Evolutionary conservation across 1,140 invertebrate genomes (phyloP).

Genomic region (Trypoxylus dichotomus): DNA sequence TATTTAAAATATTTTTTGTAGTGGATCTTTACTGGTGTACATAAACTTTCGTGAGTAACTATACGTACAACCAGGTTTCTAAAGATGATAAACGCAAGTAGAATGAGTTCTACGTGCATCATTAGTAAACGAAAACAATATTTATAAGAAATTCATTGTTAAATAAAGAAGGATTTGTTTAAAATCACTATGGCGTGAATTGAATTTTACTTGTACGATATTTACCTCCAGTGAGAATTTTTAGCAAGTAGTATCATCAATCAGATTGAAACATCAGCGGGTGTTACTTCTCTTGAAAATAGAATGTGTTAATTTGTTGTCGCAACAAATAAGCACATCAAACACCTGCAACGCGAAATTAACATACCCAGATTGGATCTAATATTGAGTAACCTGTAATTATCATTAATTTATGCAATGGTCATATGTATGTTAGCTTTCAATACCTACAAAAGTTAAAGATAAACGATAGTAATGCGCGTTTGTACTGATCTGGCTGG

Average conservation of each 20-base stretch:
- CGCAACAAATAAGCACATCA: not conserved
- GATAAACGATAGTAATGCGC: not conserved
- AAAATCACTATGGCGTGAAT: not conserved
- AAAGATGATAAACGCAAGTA: no score
- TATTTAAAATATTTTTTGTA: no score
- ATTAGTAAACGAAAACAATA: no score
- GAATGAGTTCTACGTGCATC: no score
- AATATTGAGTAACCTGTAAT: not conserved
- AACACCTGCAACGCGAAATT: not conserved
- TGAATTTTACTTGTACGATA: not conserved
- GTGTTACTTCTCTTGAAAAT: not conserved
- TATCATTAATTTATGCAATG: not conserved
- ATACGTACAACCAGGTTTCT: no score
- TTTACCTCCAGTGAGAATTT: not conserved
- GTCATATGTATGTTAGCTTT: not conserved
- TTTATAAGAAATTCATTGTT: no score
- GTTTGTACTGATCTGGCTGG: not conserved
- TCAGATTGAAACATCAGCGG: not conserved
- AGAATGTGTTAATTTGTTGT: constrained; percentile 10
- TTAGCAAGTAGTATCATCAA: not conserved
- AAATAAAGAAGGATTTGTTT: no score
- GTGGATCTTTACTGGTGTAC: no score
- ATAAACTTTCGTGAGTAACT: no score
- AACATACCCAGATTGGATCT: not conserved
- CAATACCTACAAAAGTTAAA: not conserved